phyloP scores from a whole-genome alignment of 37 sponge, comb jelly and placozoan genomes.

The Eunapius fragilis region DNA sequence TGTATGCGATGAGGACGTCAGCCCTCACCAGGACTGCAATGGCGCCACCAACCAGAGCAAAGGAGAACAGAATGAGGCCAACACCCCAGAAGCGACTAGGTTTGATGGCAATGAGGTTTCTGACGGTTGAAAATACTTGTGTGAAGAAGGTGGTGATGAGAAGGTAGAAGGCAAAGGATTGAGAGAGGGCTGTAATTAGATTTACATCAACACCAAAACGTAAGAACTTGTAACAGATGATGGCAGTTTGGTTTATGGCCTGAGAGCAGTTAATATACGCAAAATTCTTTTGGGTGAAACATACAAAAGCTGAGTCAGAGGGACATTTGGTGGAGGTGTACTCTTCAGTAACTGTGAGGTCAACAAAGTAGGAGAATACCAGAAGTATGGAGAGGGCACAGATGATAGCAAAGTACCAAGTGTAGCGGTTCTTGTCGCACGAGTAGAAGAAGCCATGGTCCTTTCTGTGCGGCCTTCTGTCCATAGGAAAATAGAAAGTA shows the following conservation, averaged over 20 bases:
- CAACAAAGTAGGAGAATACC: slow-evolving; percentile 41
- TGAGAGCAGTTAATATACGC: neutral
- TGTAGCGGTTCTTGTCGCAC: slow-evolving; percentile 6
- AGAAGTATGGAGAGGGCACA: slow-evolving; percentile 34
- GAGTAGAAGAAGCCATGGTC: neutral
- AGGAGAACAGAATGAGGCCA: slow-evolving; percentile 20
- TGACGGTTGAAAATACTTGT: slow-evolving; percentile 23
- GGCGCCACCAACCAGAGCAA: neutral
- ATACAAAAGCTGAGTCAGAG: slow-evolving; percentile 1
- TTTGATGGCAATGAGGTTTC: slow-evolving; percentile 25
- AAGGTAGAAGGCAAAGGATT: slow-evolving; percentile 55
- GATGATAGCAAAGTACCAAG: slow-evolving; percentile 40
- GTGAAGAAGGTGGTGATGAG: slow-evolving; percentile 43
- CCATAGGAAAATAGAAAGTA: neutral
- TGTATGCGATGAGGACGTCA: neutral
- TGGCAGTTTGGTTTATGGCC: neutral
- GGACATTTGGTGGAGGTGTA: neutral
- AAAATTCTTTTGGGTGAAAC: slow-evolving; percentile 20
- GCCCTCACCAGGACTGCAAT: neutral
- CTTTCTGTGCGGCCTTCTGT: neutral
- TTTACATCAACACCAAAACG: slow-evolving; percentile 41
- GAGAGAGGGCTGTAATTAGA: slow-evolving; percentile 32
- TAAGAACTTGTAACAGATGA: slow-evolving; percentile 58
- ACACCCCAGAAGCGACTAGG: slow-evolving; percentile 49
- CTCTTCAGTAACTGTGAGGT: slow-evolving; percentile 20